Evolutionary conservation across 1,140 invertebrate genomes (phyloP).

Genomic region (Nixonia krombeini): DNA sequence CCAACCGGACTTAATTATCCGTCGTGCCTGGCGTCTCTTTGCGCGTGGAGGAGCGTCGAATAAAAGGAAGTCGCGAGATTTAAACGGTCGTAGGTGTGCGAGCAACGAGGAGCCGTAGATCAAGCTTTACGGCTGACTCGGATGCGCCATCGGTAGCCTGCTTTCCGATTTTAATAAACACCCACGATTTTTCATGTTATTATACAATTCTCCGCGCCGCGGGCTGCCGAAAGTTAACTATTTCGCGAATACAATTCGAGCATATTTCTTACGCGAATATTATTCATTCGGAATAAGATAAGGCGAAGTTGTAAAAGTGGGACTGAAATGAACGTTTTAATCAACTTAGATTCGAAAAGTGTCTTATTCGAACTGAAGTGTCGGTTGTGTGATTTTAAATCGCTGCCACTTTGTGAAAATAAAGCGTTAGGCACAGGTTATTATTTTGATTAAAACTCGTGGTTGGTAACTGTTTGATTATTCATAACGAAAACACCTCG

Average conservation of each 20-base stretch:
- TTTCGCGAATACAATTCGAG: too few relatives aligned
- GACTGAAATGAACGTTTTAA: too few relatives aligned
- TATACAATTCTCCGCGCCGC: neutral
- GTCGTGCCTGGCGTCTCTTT: slow-evolving; percentile 27
- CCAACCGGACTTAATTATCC: slow-evolving; percentile 48
- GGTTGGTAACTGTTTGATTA: neutral
- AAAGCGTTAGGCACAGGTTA: too few relatives aligned
- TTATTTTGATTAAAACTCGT: too few relatives aligned
- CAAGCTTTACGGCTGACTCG: slow-evolving; percentile 37
- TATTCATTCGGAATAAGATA: too few relatives aligned
- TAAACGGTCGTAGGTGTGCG: slow-evolving; percentile 41
- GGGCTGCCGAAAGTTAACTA: neutral
- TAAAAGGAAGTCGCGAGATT: slow-evolving; percentile 49
- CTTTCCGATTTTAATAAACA: slow-evolving; percentile 44
- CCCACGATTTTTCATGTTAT: slow-evolving; percentile 24
- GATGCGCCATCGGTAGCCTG: slow-evolving; percentile 12
- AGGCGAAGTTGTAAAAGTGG: too few relatives aligned
- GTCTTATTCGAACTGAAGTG: too few relatives aligned
- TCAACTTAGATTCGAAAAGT: too few relatives aligned
- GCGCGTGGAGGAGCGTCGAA: slow-evolving; percentile 29
- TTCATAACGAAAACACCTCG: neutral
- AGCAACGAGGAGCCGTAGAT: slow-evolving; percentile 31
- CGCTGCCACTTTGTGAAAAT: too few relatives aligned
- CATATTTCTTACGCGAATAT: too few relatives aligned
- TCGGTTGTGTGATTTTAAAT: too few relatives aligned